Percentiles rank a stretch among this genome's conserved stretches.
phyloP scores from a whole-genome alignment of 1,140 invertebrate genomes.

The Sarcophaga bullata region DNA sequence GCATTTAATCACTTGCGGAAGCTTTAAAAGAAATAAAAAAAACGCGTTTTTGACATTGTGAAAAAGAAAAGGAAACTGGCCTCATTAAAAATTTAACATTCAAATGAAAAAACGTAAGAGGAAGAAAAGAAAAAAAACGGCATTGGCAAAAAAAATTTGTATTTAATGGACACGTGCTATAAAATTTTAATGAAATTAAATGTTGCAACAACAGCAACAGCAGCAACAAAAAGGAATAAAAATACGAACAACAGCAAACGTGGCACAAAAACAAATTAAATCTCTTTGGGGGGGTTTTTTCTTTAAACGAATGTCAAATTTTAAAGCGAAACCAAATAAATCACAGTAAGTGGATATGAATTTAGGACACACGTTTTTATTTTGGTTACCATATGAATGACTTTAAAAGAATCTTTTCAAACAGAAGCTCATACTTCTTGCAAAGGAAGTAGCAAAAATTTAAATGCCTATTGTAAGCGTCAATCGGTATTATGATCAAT shows the following conservation, averaged over 20 bases:
- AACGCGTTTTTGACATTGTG: not conserved
- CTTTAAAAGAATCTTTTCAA: no score
- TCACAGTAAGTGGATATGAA: no score
- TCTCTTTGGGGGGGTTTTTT: not conserved
- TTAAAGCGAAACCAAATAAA: no score
- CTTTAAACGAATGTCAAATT: not conserved
- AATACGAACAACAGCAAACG: no score
- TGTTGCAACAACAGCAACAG: not conserved
- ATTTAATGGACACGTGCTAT: constrained; percentile 25
- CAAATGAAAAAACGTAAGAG: not conserved
- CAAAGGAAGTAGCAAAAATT: no score
- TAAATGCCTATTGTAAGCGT: no score
- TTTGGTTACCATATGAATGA: no score
- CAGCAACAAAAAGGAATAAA: not conserved
- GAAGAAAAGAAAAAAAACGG: no score
- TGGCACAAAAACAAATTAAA: not conserved
- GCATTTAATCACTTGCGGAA: constrained; percentile 6
- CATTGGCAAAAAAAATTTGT: not conserved
- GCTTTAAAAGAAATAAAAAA: not conserved
- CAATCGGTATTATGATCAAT: no score
- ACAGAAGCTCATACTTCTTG: no score
- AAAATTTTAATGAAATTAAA: not conserved
- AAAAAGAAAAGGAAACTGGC: constrained; percentile 12
- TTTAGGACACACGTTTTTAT: no score
- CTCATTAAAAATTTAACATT: constrained; percentile 15